phyloP scores from a whole-genome alignment of 2,888 invertebrate species.

The Miltochrista miniata region DNA sequence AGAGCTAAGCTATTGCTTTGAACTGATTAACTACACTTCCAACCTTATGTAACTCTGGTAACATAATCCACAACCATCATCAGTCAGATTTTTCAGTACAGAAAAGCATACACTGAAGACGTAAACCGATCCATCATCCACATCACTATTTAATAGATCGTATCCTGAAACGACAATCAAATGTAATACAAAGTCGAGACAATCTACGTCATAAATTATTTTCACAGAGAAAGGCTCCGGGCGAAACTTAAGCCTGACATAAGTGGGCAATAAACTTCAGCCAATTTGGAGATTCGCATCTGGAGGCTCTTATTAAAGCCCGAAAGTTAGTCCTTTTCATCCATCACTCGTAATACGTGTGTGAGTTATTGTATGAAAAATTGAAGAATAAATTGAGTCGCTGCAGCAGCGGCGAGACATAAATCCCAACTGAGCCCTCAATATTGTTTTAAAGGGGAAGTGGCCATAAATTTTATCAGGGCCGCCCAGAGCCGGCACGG shows the following conservation, averaged over 20 bases:
- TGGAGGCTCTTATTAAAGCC: conserved; percentile 84
- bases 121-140: conserved; percentile 5
- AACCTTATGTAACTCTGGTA: no score
- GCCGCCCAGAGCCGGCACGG: conserved; percentile 70
- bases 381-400: conserved; percentile 85
- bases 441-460: conserved; percentile 85
- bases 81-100: no score
- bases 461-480: conserved; percentile 84
- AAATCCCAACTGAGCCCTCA: conserved; percentile 84
- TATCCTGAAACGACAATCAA: conserved; percentile 68
- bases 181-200: conserved; percentile 71
- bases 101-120: no score
- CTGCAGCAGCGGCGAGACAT: conserved; percentile 83
- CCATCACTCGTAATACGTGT: conserved; percentile 84
- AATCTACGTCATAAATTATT: conserved; percentile 81
- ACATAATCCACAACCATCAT: no score
- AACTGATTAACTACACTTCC: no score
- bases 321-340: conserved; percentile 84
- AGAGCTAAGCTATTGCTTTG: no score
- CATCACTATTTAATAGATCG: conserved; percentile 38
- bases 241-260: conserved; percentile 84
- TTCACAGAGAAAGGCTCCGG: conserved; percentile 78
- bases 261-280: conserved; percentile 84
- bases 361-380: conserved; percentile 84
- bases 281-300: conserved; percentile 84